Base-by-base conservation (phyloP, 2,113 vertebrate species). In the Galbula dea region DNA sequence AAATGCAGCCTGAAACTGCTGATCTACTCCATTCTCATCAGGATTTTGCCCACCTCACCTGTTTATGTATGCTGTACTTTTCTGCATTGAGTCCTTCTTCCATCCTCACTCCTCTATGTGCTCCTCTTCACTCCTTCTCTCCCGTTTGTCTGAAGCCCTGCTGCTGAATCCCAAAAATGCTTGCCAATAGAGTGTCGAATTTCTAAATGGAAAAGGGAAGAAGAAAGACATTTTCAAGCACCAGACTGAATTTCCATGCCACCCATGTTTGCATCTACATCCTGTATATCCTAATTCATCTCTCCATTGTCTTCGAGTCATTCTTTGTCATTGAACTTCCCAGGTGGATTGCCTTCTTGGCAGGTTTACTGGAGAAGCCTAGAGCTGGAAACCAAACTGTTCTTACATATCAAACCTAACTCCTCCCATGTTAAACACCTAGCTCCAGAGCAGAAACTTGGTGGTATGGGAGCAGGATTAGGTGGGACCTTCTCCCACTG, bases 41-140 rank as follows among this genome's bases (percentile, higher is more conserved):
- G 71, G 62, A 14, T 54, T 73, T 84, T 75, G 41, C 57, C 79
- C 37, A 41, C 22, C 43, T 91, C 57, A 16, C 39, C 30, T 51
- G 48, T 32, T 57, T 0, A 0, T 11, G 48, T 12, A 46, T 0
- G 3, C 15, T 30, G 6, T 12, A 2, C 2, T 23, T 80, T 62
- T 59, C 59, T 65, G 3, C 11, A 4, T 2, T 30, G 41, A 54
- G 17, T 32, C 12, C 11, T 72, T 46, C 16, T 49, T 62, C 52
- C 20, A 14, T 36, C 11, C 1, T n/a, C 43, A n/a, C 29, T 7
- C 21, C 51, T 57, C 46, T 55, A 41, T 20, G 9, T 49, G 21
- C 41, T 74, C 63, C 46, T 74, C 68, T 74, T 62, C 59, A 41
- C 12, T 91, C 30, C 12, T 52, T 15, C 24, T 6, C 12, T 81